These are phyloP conservation scores for Holotrichia oblita DNA, from an alignment of 1,140 invertebrate species.

Conservation along the genomic window DNA sequence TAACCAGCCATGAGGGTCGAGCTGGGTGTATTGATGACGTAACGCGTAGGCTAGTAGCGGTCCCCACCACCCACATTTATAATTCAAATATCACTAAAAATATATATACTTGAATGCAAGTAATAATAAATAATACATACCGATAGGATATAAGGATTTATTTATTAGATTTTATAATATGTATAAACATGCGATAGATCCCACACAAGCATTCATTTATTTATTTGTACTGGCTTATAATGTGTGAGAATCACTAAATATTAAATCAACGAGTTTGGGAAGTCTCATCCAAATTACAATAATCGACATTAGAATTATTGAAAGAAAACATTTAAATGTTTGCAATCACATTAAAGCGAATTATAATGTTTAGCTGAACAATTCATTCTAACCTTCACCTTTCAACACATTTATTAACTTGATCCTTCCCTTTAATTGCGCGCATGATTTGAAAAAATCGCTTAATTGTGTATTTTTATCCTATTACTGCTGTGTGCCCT, in stretches of 20 bases:
- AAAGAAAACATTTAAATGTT: no score
- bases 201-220: slow-evolving; percentile 9
- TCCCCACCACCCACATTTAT: slow-evolving; percentile 32
- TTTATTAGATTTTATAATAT: slow-evolving; percentile 5
- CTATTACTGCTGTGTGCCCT: no score
- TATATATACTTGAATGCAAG: slow-evolving; percentile 21
- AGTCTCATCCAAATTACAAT: no score
- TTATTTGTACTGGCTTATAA: slow-evolving; percentile 3
- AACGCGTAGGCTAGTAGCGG: not conserved
- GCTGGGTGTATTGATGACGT: slow-evolving; percentile 38
- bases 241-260: slow-evolving; percentile 25
- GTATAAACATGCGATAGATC: not conserved
- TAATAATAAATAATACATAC: slow-evolving; percentile 31
- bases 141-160: not conserved
- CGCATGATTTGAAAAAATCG: no score
- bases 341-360: no score
- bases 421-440: no score
- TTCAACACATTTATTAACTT: no score
- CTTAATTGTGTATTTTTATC: no score
- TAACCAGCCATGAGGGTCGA: slow-evolving; percentile 32
- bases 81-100: slow-evolving; percentile 33
- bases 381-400: no score
- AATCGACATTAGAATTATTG: no score
- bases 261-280: no score
- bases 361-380: no score